Conservation (phyloP, 2,113 vertebrate genomes). For the Lepus timidus region DNA sequence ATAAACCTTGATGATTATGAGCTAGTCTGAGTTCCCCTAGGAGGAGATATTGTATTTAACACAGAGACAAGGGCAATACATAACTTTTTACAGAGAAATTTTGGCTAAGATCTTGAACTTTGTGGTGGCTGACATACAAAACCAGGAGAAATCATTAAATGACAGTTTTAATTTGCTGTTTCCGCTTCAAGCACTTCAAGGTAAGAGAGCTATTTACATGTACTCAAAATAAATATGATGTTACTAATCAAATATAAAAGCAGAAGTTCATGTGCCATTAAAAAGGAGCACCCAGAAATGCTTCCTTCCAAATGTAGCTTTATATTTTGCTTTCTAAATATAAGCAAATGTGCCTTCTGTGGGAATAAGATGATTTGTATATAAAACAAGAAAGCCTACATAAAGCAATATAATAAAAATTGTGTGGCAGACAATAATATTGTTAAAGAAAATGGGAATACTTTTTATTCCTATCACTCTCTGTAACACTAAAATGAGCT, state of each 20-base stretch:
- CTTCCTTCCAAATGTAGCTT: conserved; percentile 64
- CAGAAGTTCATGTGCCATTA: conserved; percentile 52
- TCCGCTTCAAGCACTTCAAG: neutral
- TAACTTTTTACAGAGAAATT: conserved; percentile 51
- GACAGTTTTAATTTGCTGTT: conserved; percentile 33
- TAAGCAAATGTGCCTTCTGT: conserved; percentile 15
- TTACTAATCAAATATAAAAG: conserved; percentile 83
- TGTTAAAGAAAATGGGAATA: conserved; percentile 42
- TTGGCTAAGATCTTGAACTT: conserved; percentile 49
- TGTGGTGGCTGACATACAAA: conserved; percentile 15
- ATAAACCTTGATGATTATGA: conserved; percentile 35
- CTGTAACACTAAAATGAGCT: conserved; percentile 46
- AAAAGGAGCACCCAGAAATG: conserved; percentile 73
- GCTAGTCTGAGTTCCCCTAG: neutral
- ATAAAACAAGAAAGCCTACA: conserved; percentile 38
- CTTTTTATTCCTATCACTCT: conserved; percentile 57
- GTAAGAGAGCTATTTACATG: conserved; percentile 75
- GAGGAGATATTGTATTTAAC: conserved; percentile 8
- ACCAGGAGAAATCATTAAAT: neutral
- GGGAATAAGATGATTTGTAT: conserved; percentile 72
- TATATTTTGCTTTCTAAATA: conserved; percentile 72
- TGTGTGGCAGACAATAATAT: neutral
- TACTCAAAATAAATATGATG: conserved; percentile 75
- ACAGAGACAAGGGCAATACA: neutral
- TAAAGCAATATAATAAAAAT: conserved; percentile 31